phyloP scores from a whole-genome alignment of 2,797 vertebrate species.

The Tadarida brasiliensis region DNA sequence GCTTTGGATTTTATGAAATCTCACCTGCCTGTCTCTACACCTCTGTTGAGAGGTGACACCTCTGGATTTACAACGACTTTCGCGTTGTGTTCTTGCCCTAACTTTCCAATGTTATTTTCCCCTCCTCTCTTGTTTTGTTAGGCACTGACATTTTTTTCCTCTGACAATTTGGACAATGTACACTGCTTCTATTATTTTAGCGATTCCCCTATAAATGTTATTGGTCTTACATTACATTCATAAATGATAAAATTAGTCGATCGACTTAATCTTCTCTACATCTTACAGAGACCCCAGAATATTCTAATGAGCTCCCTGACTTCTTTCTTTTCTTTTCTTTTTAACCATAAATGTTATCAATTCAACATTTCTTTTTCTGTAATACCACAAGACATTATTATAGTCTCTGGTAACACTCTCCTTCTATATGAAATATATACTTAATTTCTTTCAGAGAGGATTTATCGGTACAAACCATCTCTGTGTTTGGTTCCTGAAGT shows the following conservation, averaged over 20 bases:
- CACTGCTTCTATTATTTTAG: not conserved
- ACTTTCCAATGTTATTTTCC: not conserved
- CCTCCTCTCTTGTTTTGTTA: not conserved
- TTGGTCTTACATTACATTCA: not conserved
- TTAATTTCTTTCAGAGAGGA: accelerated
- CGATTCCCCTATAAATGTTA: no score
- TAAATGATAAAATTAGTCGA: no score
- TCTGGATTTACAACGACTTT: no score
- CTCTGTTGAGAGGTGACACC: no score
- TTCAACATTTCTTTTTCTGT: no score
- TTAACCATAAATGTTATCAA: accelerated
- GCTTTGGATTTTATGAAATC: not conserved
- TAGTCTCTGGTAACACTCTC: accelerated
- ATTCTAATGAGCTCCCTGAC: accelerated
- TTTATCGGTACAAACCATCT: accelerated
- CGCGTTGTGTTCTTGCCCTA: not conserved
- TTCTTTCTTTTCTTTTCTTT: accelerated
- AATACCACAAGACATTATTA: no score
- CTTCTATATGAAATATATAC: accelerated
- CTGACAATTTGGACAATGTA: not conserved
- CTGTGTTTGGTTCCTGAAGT: not conserved
- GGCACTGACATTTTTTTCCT: not conserved
- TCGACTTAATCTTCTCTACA: not conserved
- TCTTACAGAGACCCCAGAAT: accelerated
- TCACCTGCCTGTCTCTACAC: not conserved